Evolutionary conservation across 2,888 invertebrate genomes (phyloP), one percentile per base, ranked within the genome.

Genomic region (Brachyopa scutellaris): DNA sequence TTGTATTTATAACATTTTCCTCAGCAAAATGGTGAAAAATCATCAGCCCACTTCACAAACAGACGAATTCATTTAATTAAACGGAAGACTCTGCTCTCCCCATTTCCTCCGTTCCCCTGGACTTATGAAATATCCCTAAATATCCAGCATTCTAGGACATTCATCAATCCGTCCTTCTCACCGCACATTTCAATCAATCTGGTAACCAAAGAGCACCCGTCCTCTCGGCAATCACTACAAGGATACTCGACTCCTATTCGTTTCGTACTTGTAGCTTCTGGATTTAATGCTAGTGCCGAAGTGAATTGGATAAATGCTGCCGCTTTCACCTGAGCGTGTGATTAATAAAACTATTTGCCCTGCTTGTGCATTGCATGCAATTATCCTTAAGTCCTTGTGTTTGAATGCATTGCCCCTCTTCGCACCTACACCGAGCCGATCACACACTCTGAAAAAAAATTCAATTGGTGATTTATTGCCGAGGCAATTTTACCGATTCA

Each of bases 381-480:
- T 62, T 62, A 62, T 62, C 62, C 62, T 45, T 29, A 13, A n/a
- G 13, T 36, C 40, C 15, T 57, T 40, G 23, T 38, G 57, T n/a
- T 19, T 55, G 21, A 29, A 23, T 42, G 59, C 26, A 40, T 26
- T 19, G n/a, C 2, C 13, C 17, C 9, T 9, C 9, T 1, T 21
- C n/a, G 1, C 6, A 11, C 3, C 21, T 2, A 23, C 2, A 3
- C 26, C 9, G 1, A 4, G 0, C 11, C 13, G 13, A 4, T 36
- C 19, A 15, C 29, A 19, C 19, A 13, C 29, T 11, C 23, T 55
- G 15, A 40, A 6, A 23, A 62, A 69, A 76, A 23, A 29, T 64
- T 29, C 55, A 78, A 70, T 72, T 64, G 59, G 6, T 62, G 57
- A 72, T 59, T 78, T 78, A 72, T 72, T 57, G 19, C 33, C 31